phyloP scores from a whole-genome alignment of 2,113 vertebrate species.

The Lepus timidus region DNA sequence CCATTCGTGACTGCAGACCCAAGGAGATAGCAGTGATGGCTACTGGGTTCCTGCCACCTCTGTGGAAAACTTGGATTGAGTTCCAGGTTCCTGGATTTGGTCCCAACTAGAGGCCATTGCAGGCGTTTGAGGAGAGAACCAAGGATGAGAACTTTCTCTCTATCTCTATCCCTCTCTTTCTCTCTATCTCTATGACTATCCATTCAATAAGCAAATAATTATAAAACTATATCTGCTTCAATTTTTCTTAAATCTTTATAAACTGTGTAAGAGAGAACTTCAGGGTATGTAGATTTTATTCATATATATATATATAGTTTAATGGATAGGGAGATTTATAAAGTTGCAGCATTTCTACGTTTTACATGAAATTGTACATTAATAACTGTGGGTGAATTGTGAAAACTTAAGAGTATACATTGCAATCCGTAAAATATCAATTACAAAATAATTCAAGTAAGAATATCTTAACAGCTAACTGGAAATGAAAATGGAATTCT shows the following conservation, averaged over 20 bases:
- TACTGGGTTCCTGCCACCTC: too few relatives aligned
- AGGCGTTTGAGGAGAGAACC: background rate
- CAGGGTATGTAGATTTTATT: background rate
- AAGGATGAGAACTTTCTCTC: background rate
- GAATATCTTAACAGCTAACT: background rate
- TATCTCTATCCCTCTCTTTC: too few relatives aligned
- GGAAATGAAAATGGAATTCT: background rate
- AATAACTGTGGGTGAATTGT: background rate
- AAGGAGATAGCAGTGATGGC: too few relatives aligned
- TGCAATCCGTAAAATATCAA: background rate
- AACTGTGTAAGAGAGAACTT: background rate
- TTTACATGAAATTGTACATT: background rate
- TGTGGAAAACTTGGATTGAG: too few relatives aligned
- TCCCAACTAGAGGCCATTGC: too few relatives aligned
- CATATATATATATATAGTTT: background rate
- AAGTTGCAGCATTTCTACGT: background rate
- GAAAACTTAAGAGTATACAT: background rate
- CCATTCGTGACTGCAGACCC: too few relatives aligned
- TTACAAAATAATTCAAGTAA: background rate
- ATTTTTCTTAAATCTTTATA: background rate
- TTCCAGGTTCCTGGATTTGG: too few relatives aligned
- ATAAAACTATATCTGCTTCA: background rate
- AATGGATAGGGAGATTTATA: background rate
- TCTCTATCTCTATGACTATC: too few relatives aligned
- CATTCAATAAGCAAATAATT: too few relatives aligned